A percentile compares a stretch with the other conserved stretches of the same genome.
Evolutionary conservation across 2,113 vertebrate species (phyloP).

Genomic region (Hemiscyllium ocellatum): DNA sequence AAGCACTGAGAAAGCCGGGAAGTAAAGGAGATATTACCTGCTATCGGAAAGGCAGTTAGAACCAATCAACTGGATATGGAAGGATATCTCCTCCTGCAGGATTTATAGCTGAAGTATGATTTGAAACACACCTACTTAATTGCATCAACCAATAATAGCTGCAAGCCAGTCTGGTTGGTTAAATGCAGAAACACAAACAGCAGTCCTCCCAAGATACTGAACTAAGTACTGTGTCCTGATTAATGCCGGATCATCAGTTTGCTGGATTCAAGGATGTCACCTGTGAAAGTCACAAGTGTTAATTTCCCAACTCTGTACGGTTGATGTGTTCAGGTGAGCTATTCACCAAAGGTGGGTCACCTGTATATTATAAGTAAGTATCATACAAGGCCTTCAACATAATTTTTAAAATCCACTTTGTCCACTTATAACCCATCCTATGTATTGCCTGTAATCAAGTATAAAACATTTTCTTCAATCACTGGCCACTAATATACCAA

Average conservation of each 20-base stretch:
- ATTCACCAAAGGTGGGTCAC: not conserved
- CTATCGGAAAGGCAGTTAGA: not conserved
- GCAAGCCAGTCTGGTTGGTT: not conserved
- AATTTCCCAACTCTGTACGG: not conserved
- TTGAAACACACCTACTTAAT: conserved; percentile 22
- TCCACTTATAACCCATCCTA: too few species aligned
- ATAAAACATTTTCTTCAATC: not conserved
- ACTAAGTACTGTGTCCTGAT: not conserved
- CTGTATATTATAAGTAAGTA: not conserved
- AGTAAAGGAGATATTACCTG: conserved; percentile 8
- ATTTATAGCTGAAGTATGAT: conserved; percentile 1
- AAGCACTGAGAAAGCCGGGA: not conserved
- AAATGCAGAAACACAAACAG: conserved; percentile 5
- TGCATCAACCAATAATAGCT: conserved; percentile 1
- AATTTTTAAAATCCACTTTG: not conserved
- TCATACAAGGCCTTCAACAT: not conserved
- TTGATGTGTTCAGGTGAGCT: not conserved
- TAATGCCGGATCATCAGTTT: conserved; percentile 5
- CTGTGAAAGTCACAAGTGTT: not conserved
- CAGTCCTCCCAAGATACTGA: not conserved
- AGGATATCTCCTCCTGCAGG: not conserved
- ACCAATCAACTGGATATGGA: not conserved
- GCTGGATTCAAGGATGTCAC: not conserved
- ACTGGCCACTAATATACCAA: not conserved
- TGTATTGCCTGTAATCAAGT: not conserved